These are phyloP conservation scores for Brachypodius melanocephalos DNA, from an alignment of 2,113 vertebrate species.

Conservation along the genomic window DNA sequence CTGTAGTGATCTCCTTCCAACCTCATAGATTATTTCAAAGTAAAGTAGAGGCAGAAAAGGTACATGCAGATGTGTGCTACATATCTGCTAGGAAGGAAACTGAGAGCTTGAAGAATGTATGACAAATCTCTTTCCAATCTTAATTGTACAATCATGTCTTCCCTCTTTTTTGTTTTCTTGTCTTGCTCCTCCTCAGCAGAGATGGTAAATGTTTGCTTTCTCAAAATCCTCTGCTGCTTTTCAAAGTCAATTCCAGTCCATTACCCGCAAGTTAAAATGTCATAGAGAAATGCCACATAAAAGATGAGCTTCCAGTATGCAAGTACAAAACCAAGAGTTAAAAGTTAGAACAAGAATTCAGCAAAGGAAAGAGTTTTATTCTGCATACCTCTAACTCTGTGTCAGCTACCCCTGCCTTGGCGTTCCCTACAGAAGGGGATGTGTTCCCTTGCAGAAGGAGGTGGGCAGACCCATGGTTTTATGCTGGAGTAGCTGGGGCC, in stretches of 20 bases:
- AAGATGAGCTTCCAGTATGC: not conserved
- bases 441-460: not conserved
- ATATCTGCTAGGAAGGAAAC: not conserved
- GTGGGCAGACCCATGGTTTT: not conserved
- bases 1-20: not conserved
- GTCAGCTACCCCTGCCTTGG: not conserved
- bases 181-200: not conserved
- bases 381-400: not conserved
- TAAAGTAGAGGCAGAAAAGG: not conserved
- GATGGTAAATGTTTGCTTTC: not conserved
- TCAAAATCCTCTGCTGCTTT: not conserved
- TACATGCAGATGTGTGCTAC: not conserved
- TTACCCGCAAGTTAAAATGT: constrained; percentile 35
- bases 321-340: not conserved
- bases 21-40: not conserved
- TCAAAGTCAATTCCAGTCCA: constrained; percentile 17
- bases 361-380: not conserved
- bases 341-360: not conserved
- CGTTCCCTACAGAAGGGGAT: not conserved
- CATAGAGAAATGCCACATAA: not conserved
- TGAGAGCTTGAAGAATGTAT: not conserved
- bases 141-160: not conserved
- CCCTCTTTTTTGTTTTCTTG: not conserved
- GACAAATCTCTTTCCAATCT: not conserved
- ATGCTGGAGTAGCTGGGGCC: not conserved